These are phyloP conservation scores for Solea senegalensis DNA, from an alignment of 2,113 vertebrate species.

Conservation along the genomic window DNA sequence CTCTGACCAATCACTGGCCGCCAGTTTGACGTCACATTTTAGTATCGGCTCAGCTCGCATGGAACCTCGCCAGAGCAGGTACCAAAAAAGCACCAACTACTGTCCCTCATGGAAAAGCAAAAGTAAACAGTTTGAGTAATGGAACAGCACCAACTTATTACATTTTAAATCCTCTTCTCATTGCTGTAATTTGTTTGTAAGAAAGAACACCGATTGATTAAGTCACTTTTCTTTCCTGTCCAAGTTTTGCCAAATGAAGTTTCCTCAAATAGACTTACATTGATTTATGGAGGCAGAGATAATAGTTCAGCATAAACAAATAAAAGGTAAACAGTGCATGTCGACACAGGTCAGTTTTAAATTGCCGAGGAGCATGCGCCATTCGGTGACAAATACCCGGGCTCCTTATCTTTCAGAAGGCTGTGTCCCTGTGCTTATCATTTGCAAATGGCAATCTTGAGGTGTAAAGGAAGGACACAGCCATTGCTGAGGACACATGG, in stretches of 20 bases:
- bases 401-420: slow-evolving; percentile 63
- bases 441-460: slow-evolving; percentile 71
- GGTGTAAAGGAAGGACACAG: slow-evolving; percentile 63
- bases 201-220: slow-evolving; percentile 16
- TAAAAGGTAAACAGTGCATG: slow-evolving; percentile 72
- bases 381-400: slow-evolving; percentile 74
- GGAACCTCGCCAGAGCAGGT: too few relatives aligned
- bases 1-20: too few relatives aligned
- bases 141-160: slow-evolving; percentile 33
- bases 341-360: slow-evolving; percentile 70
- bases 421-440: slow-evolving; percentile 63
- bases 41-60: too few relatives aligned
- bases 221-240: slow-evolving; percentile 21
- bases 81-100: too few relatives aligned
- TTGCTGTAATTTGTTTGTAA: slow-evolving; percentile 27
- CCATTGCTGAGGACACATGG: slow-evolving; percentile 54
- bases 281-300: slow-evolving; percentile 72
- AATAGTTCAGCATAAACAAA: slow-evolving; percentile 69
- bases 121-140: too few relatives aligned
- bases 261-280: slow-evolving; percentile 32
- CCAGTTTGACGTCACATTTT: too few relatives aligned
- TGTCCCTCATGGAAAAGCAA: too few relatives aligned
- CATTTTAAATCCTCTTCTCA: slow-evolving; percentile 31
- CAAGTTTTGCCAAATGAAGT: slow-evolving; percentile 38
- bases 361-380: slow-evolving; percentile 54